These are phyloP conservation scores for Cichladusa arquata DNA, from an alignment of 2,113 vertebrate genomes.

Conservation along the genomic window DNA sequence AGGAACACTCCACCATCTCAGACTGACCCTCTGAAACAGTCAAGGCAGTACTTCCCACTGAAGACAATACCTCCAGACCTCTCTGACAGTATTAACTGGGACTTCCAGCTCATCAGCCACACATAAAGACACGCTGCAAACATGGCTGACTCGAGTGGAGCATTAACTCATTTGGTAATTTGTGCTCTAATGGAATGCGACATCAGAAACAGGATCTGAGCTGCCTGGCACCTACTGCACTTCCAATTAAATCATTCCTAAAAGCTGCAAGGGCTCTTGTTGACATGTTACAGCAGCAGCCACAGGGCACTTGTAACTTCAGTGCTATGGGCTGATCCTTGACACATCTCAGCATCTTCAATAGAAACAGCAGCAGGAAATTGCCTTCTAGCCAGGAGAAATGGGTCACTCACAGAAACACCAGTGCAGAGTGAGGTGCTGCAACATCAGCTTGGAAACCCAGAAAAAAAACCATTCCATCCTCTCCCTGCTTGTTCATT, in stretches of 20 bases:
- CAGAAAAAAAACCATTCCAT: rapidly evolving
- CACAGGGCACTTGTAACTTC: neutral
- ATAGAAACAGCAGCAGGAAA: neutral
- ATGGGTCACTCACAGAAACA: neutral
- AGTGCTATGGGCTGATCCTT: neutral
- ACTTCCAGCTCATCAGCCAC: slow-evolving; percentile 12
- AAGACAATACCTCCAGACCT: neutral
- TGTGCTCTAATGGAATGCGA: slow-evolving; percentile 13
- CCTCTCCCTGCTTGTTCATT: neutral
- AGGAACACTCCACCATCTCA: neutral
- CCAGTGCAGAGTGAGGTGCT: neutral
- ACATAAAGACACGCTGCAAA: neutral
- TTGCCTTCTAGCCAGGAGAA: neutral
- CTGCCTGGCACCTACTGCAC: neutral
- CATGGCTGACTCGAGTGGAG: neutral
- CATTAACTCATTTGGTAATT: neutral
- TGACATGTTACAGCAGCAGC: neutral
- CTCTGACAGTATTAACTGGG: slow-evolving; percentile 11
- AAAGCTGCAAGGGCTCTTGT: neutral
- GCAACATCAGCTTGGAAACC: neutral
- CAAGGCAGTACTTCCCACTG: neutral
- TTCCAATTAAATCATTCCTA: neutral
- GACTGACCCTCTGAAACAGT: neutral
- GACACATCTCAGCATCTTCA: neutral
- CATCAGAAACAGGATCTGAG: neutral